These are phyloP conservation scores for Centropus bengalensis DNA, from an alignment of 2,113 vertebrate genomes.

Conservation along the genomic window DNA sequence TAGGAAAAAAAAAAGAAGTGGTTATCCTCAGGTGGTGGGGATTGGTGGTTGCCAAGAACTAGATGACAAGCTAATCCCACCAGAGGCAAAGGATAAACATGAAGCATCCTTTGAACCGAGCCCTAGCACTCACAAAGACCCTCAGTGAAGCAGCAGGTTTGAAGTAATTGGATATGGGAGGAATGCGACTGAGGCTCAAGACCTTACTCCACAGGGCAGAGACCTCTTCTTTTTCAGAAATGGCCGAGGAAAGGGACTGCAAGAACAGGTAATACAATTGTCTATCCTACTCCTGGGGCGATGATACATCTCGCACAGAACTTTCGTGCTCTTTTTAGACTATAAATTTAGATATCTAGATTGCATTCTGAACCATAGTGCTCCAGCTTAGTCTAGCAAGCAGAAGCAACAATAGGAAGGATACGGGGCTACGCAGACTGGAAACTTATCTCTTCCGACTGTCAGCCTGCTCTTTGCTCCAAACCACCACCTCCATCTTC, in stretches of 20 bases:
- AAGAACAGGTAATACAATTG: not conserved
- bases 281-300: not conserved
- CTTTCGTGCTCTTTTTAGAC: not conserved
- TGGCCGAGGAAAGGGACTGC: not conserved
- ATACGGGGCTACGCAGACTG: not conserved
- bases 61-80: not conserved
- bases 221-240: not conserved
- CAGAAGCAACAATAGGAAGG: not conserved
- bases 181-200: not conserved
- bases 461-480: rapidly evolving
- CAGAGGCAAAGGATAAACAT: not conserved
- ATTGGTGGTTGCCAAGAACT: not conserved
- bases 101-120: not conserved
- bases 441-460: not conserved
- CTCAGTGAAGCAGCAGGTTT: not conserved
- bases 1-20: not conserved
- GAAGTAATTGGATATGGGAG: not conserved
- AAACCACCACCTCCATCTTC: not conserved
- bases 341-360: not conserved
- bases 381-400: not conserved
- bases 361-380: not conserved
- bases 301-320: not conserved
- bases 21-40: not conserved
- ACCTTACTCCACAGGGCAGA: not conserved
- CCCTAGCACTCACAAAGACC: not conserved